phyloP scores from a whole-genome alignment of 2,797 vertebrate genomes.

The Pampus argenteus region DNA sequence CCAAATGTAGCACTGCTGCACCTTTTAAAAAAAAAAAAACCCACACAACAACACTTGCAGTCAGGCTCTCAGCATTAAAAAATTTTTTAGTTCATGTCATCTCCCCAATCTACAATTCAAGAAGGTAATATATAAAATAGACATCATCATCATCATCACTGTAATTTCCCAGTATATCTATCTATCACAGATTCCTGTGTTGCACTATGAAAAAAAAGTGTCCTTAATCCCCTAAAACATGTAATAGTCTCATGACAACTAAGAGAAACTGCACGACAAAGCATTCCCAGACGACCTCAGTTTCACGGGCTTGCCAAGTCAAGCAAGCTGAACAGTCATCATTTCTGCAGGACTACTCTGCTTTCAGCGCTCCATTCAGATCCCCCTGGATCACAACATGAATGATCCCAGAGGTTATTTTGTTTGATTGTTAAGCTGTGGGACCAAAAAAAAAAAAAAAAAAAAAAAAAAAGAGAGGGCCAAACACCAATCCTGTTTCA shows the following conservation, averaged over 20 bases:
- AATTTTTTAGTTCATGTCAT: not conserved
- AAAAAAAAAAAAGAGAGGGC: not conserved
- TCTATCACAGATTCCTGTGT: not conserved
- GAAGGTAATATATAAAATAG: not conserved
- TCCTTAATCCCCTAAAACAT: constrained; percentile 17
- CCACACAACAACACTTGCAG: constrained; percentile 21
- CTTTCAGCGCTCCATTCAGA: constrained; percentile 8
- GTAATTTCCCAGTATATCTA: too few species aligned
- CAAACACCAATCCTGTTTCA: not conserved
- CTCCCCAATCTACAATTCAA: not conserved
- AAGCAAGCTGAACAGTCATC: constrained; percentile 23
- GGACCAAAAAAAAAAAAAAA: constrained; percentile 5
- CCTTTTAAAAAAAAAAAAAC: constrained; percentile 22
- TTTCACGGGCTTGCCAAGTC: constrained; percentile 26
- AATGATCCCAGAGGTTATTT: constrained; percentile 20
- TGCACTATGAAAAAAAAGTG: not conserved
- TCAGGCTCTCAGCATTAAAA: not conserved
- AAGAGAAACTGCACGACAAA: constrained; percentile 35
- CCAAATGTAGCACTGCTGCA: constrained; percentile 25
- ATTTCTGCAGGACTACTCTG: constrained; percentile 22
- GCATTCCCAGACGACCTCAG: constrained; percentile 26
- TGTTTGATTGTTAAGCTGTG: constrained; percentile 23
- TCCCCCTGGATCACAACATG: not conserved
- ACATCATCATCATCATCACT: not conserved
- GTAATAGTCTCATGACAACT: constrained; percentile 35